Evolutionary conservation across 2,888 invertebrate genomes (phyloP), one percentile per base, ranked within the genome.

Genomic region (Allophyes oxyacanthae): DNA sequence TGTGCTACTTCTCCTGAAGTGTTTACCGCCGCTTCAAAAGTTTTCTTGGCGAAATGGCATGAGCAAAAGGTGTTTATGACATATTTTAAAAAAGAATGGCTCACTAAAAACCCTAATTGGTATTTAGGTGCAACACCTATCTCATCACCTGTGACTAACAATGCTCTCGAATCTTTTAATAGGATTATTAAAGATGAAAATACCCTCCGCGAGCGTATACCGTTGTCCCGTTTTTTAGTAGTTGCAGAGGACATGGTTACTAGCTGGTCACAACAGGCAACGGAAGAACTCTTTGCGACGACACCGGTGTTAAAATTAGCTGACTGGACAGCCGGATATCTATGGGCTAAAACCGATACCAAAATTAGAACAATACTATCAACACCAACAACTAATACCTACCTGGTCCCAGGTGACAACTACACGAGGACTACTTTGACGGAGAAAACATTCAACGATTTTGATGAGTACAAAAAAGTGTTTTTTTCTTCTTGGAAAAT

Each of bases 271-370:
- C 33, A 13, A 49, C 44, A 49, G 28, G 38, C 44, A 43, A 28
- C 49, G n/a, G 42, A 43, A 42, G 42, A 51, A 42, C 7, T 6
- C 5, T 41, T 50, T 15, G 42, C 42, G 36, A 45, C 44, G 26
- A 13, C 33, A 37, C 53, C 46, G 42, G 41, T 42, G 40, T 43
- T 44, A 33, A 28, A 56, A 15, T 48, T 41, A 40, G 30, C 48
- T 36, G 42, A 61, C 15, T 55, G 45, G 41, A 54, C 54, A 54
- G 4, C 54, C 9, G 46, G 41, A 48, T 59, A 59, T 37, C 46
- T 14, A 46, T 58, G 58, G 58, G 52, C 58, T 25, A 58, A 52
- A 58, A 45, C 44, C 2, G 44, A 51, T 51, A 45, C 44, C 41
- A n/a, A 57, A 51, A 57, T 50, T 57, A 44, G 49, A 45, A n/a